Percentiles rank a stretch among this genome's conserved stretches.
Conservation (phyloP, 1,140 invertebrate species). For the Arion vulgaris region DNA sequence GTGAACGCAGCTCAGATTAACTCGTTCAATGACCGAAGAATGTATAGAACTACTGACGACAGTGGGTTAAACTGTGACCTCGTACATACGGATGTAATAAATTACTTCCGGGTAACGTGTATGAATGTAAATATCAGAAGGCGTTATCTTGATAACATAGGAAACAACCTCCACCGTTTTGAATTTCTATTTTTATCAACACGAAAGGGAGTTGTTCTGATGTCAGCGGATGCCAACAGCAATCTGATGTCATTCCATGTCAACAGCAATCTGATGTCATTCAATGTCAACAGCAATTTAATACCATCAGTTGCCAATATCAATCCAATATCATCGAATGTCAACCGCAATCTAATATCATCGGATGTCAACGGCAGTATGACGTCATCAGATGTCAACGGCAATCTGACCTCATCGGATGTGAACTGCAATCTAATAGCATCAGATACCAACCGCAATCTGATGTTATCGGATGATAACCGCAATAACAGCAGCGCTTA, state of each 20-base stretch:
- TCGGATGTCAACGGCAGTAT: no score
- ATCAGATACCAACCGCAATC: no score
- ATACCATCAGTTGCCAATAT: not conserved
- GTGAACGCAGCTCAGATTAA: no score
- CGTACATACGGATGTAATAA: not conserved
- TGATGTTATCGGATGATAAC: no score
- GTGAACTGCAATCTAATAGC: no score
- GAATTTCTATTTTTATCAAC: not conserved
- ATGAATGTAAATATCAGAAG: not conserved
- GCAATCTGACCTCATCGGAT: no score
- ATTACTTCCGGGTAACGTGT: not conserved
- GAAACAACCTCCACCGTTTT: not conserved
- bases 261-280: not conserved
- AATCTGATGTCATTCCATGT: not conserved
- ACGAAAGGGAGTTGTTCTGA: not conserved
- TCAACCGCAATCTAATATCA: no score
- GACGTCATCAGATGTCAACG: no score
- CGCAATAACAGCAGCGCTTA: constrained; percentile 4
- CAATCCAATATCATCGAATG: not conserved
- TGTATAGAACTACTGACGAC: no score
- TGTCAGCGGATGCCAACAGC: no score
- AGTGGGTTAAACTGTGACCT: not conserved
- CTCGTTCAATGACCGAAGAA: no score
- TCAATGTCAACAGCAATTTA: no score
- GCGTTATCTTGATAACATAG: not conserved